Base-by-base conservation (phyloP, 1,140 invertebrate genomes). In the Laupala kohalensis region DNA sequence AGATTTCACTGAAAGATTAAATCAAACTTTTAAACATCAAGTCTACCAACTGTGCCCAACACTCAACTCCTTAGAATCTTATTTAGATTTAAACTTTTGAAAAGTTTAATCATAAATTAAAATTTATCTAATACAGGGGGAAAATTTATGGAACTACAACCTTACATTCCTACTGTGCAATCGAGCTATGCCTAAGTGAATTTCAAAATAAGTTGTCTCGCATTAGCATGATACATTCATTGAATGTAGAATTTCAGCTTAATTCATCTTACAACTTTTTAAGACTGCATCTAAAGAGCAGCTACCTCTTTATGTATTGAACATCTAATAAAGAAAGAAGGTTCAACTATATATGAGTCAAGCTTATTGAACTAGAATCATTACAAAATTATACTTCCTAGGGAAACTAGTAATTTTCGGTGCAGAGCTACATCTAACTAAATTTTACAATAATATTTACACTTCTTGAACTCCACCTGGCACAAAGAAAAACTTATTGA, bases 401-500 rank as follows among this genome's bases (percentile, higher is more conserved):
- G 9, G 4, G 37, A 53, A 53, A 13, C 37, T 53, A 53, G 37
- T 53, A n/a, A n/a, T n/a, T 53, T 19, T 53, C 25, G 25, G 28
- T 26, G 25, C n/a, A 27, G 12, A 64, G 25, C 69, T 62, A 37
- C 64, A 25, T 24, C 30, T 62, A 64, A 69, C 69, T 26, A 63
- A 67, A 63, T 37, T 30, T 24, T 63, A 19, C 62, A 72, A 15
- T 26, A n/a, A 72, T 37, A 25, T 64, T 72, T 37, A 71, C 65
- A 69, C 67, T 72, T 69, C 70, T 71, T 13, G 67, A 19, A n/a
- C 15, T 37, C 9, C 37, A 53, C 37, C 37, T 53, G 37, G 37
- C 37, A 53, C 19, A 53, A 53, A 53, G 19, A 53, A 19, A 13
- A 9, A 53, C 37, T n/a, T n/a, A n/a, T n/a, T n/a, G n/a, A 53